Conservation (phyloP, 2,888 invertebrate genomes). For the Lottia gigantea region DNA sequence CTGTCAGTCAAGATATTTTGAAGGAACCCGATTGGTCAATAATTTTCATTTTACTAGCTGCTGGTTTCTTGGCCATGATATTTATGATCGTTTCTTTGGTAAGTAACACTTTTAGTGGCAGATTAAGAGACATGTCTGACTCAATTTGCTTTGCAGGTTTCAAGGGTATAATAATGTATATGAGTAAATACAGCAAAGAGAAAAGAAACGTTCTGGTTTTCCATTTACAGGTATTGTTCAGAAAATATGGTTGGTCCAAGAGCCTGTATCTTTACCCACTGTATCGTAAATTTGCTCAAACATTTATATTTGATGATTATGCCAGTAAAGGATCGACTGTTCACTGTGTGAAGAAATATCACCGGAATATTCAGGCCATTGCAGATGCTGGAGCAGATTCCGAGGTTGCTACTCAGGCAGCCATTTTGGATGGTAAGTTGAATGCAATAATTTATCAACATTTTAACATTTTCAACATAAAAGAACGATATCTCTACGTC, state of each 20-base stretch:
- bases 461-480: too few species aligned
- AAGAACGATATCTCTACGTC: too few species aligned
- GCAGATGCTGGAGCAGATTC: constrained; percentile 20
- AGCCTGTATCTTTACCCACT: constrained; percentile 56
- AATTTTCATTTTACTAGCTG: constrained; percentile 58
- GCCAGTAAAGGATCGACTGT: constrained; percentile 65
- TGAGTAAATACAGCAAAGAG: too few species aligned
- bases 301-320: constrained; percentile 64
- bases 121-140: too few species aligned
- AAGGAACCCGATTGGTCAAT: constrained; percentile 65
- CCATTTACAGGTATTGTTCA: constrained; percentile 59
- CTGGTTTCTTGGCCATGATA: constrained; percentile 54
- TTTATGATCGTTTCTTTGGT: constrained; percentile 62
- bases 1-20: constrained; percentile 59
- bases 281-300: constrained; percentile 54
- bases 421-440: constrained; percentile 44
- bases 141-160: too few species aligned
- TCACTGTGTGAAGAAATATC: constrained; percentile 59
- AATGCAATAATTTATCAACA: background rate
- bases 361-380: constrained; percentile 49
- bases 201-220: background rate
- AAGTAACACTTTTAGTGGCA: constrained; percentile 24
- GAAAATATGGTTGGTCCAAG: constrained; percentile 66
- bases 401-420: constrained; percentile 31
- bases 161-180: too few species aligned